Base-by-base conservation (phyloP, 2,113 vertebrate species). In the Dolichallabes microphthalmus region DNA sequence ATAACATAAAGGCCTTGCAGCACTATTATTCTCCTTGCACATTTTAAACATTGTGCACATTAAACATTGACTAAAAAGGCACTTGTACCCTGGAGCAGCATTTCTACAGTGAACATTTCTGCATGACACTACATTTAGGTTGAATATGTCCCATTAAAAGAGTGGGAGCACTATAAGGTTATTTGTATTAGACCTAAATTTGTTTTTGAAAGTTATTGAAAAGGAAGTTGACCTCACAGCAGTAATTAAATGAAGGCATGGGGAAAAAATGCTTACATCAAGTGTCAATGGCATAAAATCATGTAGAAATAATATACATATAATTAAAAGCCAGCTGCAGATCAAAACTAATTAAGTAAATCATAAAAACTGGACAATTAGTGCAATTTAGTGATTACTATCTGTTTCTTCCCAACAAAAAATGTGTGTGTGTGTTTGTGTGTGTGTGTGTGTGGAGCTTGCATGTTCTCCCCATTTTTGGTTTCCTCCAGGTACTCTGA, bases 1-100 rank as follows among this genome's bases (percentile, higher is more conserved):
- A 80, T 87, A 87, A 89, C 87, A 89, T 82, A 86, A 80, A 85
- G 88, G 88, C 86, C 88, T 89, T 85, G 69, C 82, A 82, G 73
- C 85, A 89, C 85, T 88, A 80, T 81, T 87, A 61, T 85, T 80
- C 53, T 61, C 53, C 35, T 58, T 50, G 57, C 55, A 83, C 82
- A 87, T 89, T 79, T 89, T 87, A 88, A 88, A 86, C 74, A 85
- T 25, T 68, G 75, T n/a, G n/a, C n/a, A n/a, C n/a, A n/a, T 89
- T 87, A 88, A 88, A 86, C 74, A 85, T 25, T 68, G 75, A 60
- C 77, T 80, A 61, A 89, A 88, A 83, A 82, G 88, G 39, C 81
- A 80, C 55, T 79, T 77, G 64, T 78, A 80, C 85, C 87, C 69
- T 87, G 58, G 81, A 77, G 77, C 84, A 50, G 52, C 60, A 19